Evolutionary conservation across 2,888 invertebrate genomes (phyloP), one percentile per base, ranked within the genome.

Genomic region (Ichneumoninae sp.): DNA sequence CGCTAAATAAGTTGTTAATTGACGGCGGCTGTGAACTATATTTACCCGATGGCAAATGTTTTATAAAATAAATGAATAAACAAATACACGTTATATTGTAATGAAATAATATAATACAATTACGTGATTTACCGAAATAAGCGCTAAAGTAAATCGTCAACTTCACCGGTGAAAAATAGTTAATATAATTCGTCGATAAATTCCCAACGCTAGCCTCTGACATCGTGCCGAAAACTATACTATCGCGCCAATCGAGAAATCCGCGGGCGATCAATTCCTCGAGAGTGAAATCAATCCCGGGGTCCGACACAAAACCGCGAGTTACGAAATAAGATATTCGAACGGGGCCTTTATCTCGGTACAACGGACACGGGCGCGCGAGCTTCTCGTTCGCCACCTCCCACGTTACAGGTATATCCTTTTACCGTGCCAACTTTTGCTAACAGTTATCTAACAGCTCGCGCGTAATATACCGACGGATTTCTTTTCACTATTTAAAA

Each of bases 371-470:
- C 54, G 22, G 19, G 22, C 54, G 36, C 33, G 16, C 22, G 57
- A 60, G 44, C 19, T 44, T 74, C 22, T 47, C 33, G 26, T 22
- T 62, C 62, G 19, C 19, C 6, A 26, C 16, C 44, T 69, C 69
- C 60, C 40, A 69, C 77, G 44, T 57, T 13, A 36, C 36, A 22
- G 13, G 16, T 26, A 10, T 19, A 69, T 33, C 62, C 40, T 69
- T 60, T 78, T 69, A 60, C 57, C 44, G 33, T 69, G 50, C 47
- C 30, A 60, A 30, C 22, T 57, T 57, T 69, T 47, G 33, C 57
- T 77, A 76, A 72, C 76, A 65, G 76, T 83, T 80, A 79, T 83
- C 75, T 71, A 80, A 80, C 44, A 30, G 60, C 36, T 26, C 22
- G 69, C 72, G 22, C 57, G 16, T 26, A 16, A 36, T 72, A 71